Evolutionary conservation across 2,113 vertebrate species (phyloP), one percentile per base, ranked within the genome.

Genomic region (Cryptomyrus ogoouensis): DNA sequence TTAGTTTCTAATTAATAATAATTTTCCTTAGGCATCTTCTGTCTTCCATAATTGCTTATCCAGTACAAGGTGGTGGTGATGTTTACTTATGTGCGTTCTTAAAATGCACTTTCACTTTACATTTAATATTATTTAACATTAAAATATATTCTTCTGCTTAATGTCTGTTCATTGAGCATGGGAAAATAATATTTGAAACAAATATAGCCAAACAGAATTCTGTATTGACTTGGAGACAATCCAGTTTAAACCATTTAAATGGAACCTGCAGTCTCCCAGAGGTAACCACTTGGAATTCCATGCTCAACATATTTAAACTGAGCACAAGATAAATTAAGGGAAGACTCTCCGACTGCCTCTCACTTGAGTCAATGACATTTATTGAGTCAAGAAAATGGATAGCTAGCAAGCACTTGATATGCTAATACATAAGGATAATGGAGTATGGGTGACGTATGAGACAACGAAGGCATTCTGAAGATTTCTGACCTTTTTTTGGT

Each of bases 301-400:
- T 42, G 74, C 74, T 42, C 35, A 80, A 80, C 74, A 80, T 80
- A 80, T 42, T 80, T 35, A 80, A 80, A 80, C 35, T 42, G 74
- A 80, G 74, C 74, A 7, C 5, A 15, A 80, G 35, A 80, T 80
- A 80, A 80, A 42, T 42, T 15, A 80, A 39, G 74, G 5, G 74
- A 39, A 80, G 74, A 8, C 31, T 19, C 31, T 39, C 70, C 35
- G 35, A 77, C 27, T 80, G 74, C 35, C 74, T 80, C 74, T 80
- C 74, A 42, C 74, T 39, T 80, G 74, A 80, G 74, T 80, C 74
- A 80, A 80, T 80, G 74, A 80, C 74, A 42, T 80, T 80, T 80
- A 80, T 80, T 80, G 74, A 80, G 74, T 80, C 74, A 80, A 5
- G 74, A 80, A 80, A 42, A 80, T 80, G 74, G 74, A 80, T 42